Evolutionary conservation across 2,113 vertebrate species (phyloP), one percentile per base, ranked within the genome.

Genomic region (Atrichornis clamosus): DNA sequence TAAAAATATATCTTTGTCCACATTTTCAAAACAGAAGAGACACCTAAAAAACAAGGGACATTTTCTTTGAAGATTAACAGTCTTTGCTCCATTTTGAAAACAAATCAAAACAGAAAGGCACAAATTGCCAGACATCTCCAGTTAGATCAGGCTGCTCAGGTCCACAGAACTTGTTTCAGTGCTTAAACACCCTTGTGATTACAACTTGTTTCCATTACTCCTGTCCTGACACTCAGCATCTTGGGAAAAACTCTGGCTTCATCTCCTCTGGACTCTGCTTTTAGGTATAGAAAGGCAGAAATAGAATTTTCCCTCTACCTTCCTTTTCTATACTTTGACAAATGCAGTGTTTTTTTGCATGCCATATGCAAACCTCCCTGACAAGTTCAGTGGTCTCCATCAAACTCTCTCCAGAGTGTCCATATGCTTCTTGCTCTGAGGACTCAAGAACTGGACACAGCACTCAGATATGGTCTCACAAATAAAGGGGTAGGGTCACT

Each of bases 1-100:
- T 72, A 83, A 94, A 96, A 87, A 87, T 46, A 5, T 10, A 50
- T 58, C 15, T 76, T 70, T 74, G 30, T 37, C 35, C 50, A 86
- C 19, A 70, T 76, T 89, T 81, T 85, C n/a, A 65, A 56, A 87
- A 59, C 44, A 65, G 49, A 90, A 80, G 21, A 77, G 68, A 83
- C 0, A 10, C 2, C 28, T 87, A 41, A 24, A 73, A 59, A 78
- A 63, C 15, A 14, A 47, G 27, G 18, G 17, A 47, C 10, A 42
- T 85, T 70, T 82, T 87, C 37, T 90, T 56, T 64, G 58, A 85
- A 64, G 41, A 85, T 49, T 49, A 87, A 65, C 11, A 10, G 27
- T 37, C 37, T 68, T 76, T 68, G 30, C 28, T 84, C 28, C 16
- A 21, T 77, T 91, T 77, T 86, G 32, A 60, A 87, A 89, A 65